These are phyloP conservation scores for Silurus aristotelis DNA, from an alignment of 2,797 vertebrate species.

Conservation along the genomic window DNA sequence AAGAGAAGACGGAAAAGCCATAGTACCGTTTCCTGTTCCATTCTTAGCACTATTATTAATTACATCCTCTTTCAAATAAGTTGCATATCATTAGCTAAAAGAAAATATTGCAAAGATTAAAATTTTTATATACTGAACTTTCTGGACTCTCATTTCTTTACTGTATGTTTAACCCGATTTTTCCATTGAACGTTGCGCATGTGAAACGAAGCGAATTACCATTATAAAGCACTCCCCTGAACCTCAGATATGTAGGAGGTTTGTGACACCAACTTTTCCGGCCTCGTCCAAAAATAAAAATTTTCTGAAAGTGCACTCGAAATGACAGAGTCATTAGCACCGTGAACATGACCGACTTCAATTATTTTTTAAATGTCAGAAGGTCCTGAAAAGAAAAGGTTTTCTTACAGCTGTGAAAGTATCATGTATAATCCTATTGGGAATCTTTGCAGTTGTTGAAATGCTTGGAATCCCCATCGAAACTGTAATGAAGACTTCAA, in stretches of 20 bases:
- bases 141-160: not conserved
- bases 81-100: not conserved
- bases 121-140: not conserved
- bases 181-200: not conserved
- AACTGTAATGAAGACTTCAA: not conserved
- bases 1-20: not conserved
- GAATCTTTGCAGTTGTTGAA: constrained; percentile 6
- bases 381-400: constrained; percentile 5
- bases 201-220: not conserved
- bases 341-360: constrained; percentile 10
- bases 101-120: not conserved
- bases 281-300: constrained; percentile 35
- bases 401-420: constrained; percentile 16
- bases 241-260: constrained; percentile 2
- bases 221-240: not conserved
- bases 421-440: constrained; percentile 4
- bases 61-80: not conserved
- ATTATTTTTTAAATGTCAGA: constrained; percentile 42
- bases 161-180: not conserved
- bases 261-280: constrained; percentile 5
- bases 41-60: not conserved
- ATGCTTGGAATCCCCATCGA: not conserved
- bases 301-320: constrained; percentile 23
- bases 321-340: constrained; percentile 35
- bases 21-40: not conserved